Conservation (phyloP, 2,888 invertebrate genomes). For the Watsonalla binaria region DNA sequence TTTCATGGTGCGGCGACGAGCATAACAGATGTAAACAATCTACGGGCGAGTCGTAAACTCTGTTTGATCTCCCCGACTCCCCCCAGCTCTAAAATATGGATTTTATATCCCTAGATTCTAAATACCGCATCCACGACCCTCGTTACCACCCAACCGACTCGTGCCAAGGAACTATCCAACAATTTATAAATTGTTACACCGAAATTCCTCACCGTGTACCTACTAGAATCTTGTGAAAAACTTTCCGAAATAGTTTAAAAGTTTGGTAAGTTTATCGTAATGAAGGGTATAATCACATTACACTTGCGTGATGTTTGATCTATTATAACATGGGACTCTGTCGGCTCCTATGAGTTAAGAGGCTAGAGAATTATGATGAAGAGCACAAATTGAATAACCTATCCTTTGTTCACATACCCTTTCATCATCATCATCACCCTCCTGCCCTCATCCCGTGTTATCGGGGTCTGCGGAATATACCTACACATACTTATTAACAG, state of each 20-base stretch:
- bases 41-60: conserved; percentile 71
- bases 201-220: neutral
- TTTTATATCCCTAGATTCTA: conserved; percentile 71
- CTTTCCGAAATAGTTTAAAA: neutral
- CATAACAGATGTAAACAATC: conserved; percentile 78
- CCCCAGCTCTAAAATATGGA: conserved; percentile 71
- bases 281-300: neutral
- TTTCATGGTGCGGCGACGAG: conserved; percentile 62
- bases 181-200: conserved; percentile 1
- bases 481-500: no score
- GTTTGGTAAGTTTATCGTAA: neutral
- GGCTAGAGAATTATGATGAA: no score
- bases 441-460: no score
- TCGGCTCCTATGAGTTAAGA: no score
- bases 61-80: conserved; percentile 69
- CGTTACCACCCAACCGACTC: conserved; percentile 42
- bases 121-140: conserved; percentile 72
- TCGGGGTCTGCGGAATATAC: no score
- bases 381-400: no score
- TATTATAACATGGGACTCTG: no score
- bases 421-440: no score
- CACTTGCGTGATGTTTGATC: no score
- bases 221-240: conserved; percentile 1
- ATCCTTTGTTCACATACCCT: no score
- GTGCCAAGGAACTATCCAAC: conserved; percentile 10